phyloP scores from a whole-genome alignment of 2,113 vertebrate genomes.

The Engraulis encrasicolus region DNA sequence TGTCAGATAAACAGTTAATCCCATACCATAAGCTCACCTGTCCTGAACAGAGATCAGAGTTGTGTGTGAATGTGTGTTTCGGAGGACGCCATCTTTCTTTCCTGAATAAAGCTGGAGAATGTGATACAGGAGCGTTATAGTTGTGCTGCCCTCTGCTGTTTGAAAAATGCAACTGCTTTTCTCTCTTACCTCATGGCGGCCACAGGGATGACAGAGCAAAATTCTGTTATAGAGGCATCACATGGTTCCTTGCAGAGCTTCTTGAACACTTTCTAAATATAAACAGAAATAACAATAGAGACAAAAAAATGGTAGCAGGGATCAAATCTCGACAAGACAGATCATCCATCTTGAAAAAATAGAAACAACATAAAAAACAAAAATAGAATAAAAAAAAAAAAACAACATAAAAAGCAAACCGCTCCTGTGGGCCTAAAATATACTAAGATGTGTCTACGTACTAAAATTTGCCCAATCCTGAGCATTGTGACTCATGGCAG shows the following conservation, averaged over 20 bases:
- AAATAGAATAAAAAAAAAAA: neutral
- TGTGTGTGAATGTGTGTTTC: neutral
- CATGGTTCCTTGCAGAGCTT: neutral
- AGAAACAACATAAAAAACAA: neutral
- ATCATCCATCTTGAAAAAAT: neutral
- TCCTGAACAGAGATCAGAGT: neutral
- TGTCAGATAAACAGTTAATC: too few species aligned
- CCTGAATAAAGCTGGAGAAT: neutral
- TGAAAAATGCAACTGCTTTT: neutral
- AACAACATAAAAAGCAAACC: neutral
- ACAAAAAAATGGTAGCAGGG: neutral
- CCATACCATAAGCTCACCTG: too few species aligned
- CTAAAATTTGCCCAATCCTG: neutral
- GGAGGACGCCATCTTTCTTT: neutral
- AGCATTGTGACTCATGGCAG: too few species aligned
- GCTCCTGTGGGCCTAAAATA: neutral
- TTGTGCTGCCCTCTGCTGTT: constrained; percentile 1
- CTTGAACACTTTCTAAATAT: neutral
- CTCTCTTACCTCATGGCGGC: neutral
- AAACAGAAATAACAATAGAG: neutral
- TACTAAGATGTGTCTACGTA: neutral
- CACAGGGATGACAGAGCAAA: neutral
- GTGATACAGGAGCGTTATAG: neutral
- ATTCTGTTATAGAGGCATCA: neutral
- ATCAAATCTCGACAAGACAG: too few species aligned